Evolutionary conservation across 2,888 invertebrate species (phyloP), one percentile per base, ranked within the genome.

Genomic region (Halictus quadricinctus): DNA sequence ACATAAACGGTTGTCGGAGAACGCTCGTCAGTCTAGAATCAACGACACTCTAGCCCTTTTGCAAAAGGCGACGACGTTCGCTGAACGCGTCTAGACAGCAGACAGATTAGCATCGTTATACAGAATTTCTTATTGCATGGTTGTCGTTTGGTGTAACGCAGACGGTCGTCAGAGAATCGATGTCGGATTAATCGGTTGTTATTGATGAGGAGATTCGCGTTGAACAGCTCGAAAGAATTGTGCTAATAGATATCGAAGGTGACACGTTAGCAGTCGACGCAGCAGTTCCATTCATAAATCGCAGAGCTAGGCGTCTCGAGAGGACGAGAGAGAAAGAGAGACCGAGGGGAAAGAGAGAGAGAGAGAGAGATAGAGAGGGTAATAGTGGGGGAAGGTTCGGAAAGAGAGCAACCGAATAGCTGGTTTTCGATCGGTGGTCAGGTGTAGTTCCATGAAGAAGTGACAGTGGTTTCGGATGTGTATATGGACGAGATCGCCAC

Each of bases 401-500:
- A 72, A 46, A 72, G 72, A 72, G 46, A 72, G 72, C 72, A 48
- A 72, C 46, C 70, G 43, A 70, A 77, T 69, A 48, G 46, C 29
- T 46, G 73, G 46, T 81, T 70, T 29, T 29, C 72, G 66, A 72
- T 83, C 58, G 69, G 66, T 72, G 81, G 80, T 15, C 83, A 87
- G 87, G 87, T 84, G 85, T 78, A 73, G 50, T 80, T 25, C 58
- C 25, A 72, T 72, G 81, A 79, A 80, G 72, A 73, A 82, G 87
- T 81, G 81, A 75, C 85, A 83, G 87, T 84, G 86, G 79, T 75
- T 70, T 89, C 85, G 89, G 87, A 90, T 89, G 90, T 85, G 86
- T 88, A 84, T 86, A 93, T 93, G 92, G 92, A 93, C 89, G 91
- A 91, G 86, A 88, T 89, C 80, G 88, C 85, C 86, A 90, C 90